Evolutionary conservation across 2,888 invertebrate genomes (phyloP), one percentile per base, ranked within the genome.

Genomic region (Rotaria magnacalcarata): DNA sequence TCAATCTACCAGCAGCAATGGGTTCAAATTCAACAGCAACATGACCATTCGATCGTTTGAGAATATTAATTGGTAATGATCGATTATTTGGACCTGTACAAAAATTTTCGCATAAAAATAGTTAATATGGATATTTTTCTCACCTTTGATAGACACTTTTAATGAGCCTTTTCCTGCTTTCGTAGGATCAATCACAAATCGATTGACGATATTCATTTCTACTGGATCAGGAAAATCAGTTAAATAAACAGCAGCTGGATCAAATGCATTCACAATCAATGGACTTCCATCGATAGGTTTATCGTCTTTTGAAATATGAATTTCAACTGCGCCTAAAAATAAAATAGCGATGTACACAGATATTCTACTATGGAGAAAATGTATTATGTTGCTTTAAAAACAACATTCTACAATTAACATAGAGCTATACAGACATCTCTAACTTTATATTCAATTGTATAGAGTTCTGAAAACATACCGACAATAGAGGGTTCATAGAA

Each of bases 251-350:
- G 80, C 21, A n/a, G 47, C 1, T 47, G 80, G 80, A 41, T 86
- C 74, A n/a, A 84, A 84, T 43, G 80, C 84, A 84, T 80, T 27
- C 10, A 86, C 56, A 16, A 85, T 58, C 2, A 86, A 75, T 34
- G 75, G 85, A n/a, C 58, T 84, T 16, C 85, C 86, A 16, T 54
- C 10, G 24, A 86, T 54, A 1, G 86, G 86, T 16, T 86, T 47
- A 56, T 84, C 58, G 11, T 54, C n/a, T 52, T 84, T 84, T 0
- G 52, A 86, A 11, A 54, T 43, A 80, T 80, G 80, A 80, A 80
- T 80, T 80, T 80, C 80, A 11, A 80, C 80, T 10, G 80, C 24
- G 24, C 80, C 80, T 43, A 80, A 14, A 56, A 54, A 19, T 19
- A 34, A 34, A 34, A 34, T 34, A 34, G 34, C 1, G 34, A 34